Evolutionary conservation across 1,140 invertebrate species (phyloP).

Genomic region (Drosophila bipectinata): DNA sequence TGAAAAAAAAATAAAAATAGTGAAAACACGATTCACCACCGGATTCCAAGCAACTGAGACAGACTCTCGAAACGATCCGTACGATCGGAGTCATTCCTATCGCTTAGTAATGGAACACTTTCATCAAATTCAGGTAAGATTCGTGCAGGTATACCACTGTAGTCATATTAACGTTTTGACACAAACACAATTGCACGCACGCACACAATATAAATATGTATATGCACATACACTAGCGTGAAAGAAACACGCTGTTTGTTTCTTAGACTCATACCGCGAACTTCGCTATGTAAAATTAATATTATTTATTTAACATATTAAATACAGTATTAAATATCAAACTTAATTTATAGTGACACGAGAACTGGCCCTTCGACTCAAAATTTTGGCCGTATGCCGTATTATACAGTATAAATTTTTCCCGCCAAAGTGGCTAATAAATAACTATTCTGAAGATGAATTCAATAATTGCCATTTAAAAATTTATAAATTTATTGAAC

Average conservation of each 20-base stretch:
- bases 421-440: too few species aligned
- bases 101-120: slow-evolving; percentile 76
- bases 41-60: neutral
- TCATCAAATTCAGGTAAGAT: slow-evolving; percentile 84
- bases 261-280: slow-evolving; percentile 25
- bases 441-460: too few species aligned
- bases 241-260: slow-evolving; percentile 16
- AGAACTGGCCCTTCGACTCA: too few species aligned
- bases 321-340: too few species aligned
- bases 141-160: slow-evolving; percentile 42
- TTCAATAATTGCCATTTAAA: too few species aligned
- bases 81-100: slow-evolving; percentile 29
- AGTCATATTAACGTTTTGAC: slow-evolving; percentile 13
- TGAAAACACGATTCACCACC: neutral
- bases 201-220: neutral
- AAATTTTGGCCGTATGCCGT: too few species aligned
- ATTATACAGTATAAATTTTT: too few species aligned
- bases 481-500: too few species aligned
- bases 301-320: too few species aligned
- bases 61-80: slow-evolving; percentile 14
- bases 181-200: slow-evolving; percentile 11
- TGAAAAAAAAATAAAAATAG: slow-evolving; percentile 31
- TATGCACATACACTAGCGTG: neutral
- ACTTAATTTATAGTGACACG: too few species aligned
- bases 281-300: slow-evolving; percentile 17